These are phyloP conservation scores for Cerceris rybyensis DNA, from an alignment of 2,888 invertebrate species.

Conservation along the genomic window DNA sequence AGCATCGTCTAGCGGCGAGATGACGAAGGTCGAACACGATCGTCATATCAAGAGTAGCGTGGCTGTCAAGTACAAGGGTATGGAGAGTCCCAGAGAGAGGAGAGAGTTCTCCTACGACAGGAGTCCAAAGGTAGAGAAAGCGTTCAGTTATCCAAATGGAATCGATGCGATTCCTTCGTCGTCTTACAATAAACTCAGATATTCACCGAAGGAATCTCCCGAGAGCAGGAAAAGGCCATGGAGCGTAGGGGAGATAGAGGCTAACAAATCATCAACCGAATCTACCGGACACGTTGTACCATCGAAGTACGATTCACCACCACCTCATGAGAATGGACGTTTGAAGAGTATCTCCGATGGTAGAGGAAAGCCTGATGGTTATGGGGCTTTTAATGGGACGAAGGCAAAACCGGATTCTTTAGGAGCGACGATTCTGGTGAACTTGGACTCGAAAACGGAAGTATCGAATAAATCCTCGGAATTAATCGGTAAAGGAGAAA, in stretches of 20 bases:
- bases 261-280: constrained; percentile 41
- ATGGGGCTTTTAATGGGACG: constrained; percentile 41
- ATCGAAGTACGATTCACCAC: constrained; percentile 58
- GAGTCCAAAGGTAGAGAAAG: constrained; percentile 63
- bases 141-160: constrained; percentile 61
- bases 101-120: constrained; percentile 63
- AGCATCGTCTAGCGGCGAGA: constrained; percentile 54
- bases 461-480: constrained; percentile 68
- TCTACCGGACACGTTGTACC: constrained; percentile 27
- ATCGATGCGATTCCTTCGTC: constrained; percentile 49
- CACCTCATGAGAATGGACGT: constrained; percentile 62
- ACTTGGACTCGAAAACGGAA: constrained; percentile 68
- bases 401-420: constrained; percentile 45
- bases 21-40: constrained; percentile 62
- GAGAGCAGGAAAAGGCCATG: constrained; percentile 70
- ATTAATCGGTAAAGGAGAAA: constrained; percentile 58
- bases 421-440: constrained; percentile 55
- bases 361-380: constrained; percentile 50
- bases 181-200: constrained; percentile 63
- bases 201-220: constrained; percentile 61
- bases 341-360: constrained; percentile 56
- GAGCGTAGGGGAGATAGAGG: constrained; percentile 68
- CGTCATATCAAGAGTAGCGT: constrained; percentile 66
- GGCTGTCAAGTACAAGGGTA: constrained; percentile 59
- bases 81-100: constrained; percentile 63